Evolutionary conservation across 2,113 vertebrate genomes (phyloP).

Genomic region (Colossoma macropomum): DNA sequence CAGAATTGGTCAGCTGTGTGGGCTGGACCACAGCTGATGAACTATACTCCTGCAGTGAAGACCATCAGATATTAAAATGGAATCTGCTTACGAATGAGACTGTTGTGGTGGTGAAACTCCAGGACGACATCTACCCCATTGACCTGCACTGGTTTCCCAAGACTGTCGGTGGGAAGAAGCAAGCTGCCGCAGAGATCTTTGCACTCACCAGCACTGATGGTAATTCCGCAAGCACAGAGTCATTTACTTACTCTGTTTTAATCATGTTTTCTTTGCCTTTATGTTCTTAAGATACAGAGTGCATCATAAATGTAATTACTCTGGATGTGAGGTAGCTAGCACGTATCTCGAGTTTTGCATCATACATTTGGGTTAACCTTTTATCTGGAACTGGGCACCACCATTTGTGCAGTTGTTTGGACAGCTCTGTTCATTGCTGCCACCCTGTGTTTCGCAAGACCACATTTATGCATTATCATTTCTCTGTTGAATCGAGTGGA

Average conservation of each 20-base stretch:
- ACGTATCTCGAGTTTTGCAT: background rate
- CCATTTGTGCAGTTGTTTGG: too few species aligned
- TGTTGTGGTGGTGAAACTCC: conserved; percentile 82
- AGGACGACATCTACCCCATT: conserved; percentile 88
- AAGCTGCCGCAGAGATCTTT: conserved; percentile 86
- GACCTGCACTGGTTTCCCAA: conserved; percentile 95
- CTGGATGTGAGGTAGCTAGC: background rate
- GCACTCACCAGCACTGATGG: conserved; percentile 95
- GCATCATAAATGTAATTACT: background rate
- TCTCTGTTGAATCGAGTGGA: too few species aligned
- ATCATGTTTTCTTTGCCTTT: too few species aligned
- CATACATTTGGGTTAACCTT: background rate
- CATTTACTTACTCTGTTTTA: too few species aligned
- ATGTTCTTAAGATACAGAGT: background rate
- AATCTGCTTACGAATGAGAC: conserved; percentile 89
- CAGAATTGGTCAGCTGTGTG: conserved; percentile 92
- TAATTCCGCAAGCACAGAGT: conserved; percentile 58
- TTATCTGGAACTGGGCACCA: background rate
- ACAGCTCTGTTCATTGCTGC: too few species aligned
- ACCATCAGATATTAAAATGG: conserved; percentile 93
- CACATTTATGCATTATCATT: too few species aligned
- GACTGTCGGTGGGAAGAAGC: conserved; percentile 86
- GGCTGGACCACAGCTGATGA: conserved; percentile 96
- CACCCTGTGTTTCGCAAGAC: too few species aligned
- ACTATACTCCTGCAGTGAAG: conserved; percentile 93